These are phyloP conservation scores for Auanema sp. DNA, from an alignment of 2,888 invertebrate genomes.

Conservation along the genomic window DNA sequence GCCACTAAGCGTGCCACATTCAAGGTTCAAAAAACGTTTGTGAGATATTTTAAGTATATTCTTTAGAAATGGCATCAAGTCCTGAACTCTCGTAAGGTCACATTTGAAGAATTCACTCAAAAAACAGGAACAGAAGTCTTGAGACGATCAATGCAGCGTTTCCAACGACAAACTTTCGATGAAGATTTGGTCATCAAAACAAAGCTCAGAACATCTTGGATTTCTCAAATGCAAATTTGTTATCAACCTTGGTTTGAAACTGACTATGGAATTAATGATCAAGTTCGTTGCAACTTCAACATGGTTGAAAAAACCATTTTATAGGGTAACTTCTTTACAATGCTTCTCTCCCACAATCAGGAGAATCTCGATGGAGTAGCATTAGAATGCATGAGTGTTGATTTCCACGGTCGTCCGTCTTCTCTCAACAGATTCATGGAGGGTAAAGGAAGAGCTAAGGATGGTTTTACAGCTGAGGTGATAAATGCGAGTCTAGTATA, in stretches of 20 bases:
- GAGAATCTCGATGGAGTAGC: slow-evolving; percentile 54
- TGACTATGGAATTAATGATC: slow-evolving; percentile 52
- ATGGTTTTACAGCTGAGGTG: slow-evolving; percentile 60
- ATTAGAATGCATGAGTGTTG: slow-evolving; percentile 61
- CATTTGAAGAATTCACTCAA: slow-evolving; percentile 59
- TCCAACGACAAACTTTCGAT: slow-evolving; percentile 57
- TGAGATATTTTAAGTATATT: background rate
- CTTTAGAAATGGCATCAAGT: slow-evolving; percentile 55
- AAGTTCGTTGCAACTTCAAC: slow-evolving; percentile 25
- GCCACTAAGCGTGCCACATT: slow-evolving; percentile 53
- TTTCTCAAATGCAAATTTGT: slow-evolving; percentile 61
- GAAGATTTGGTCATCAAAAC: slow-evolving; percentile 58
- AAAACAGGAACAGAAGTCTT: slow-evolving; percentile 51
- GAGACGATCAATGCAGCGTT: slow-evolving; percentile 56
- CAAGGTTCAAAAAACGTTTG: slow-evolving; percentile 34
- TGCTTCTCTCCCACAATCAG: slow-evolving; percentile 57
- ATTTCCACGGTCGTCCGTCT: slow-evolving; percentile 60
- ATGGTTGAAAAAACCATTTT: slow-evolving; percentile 7
- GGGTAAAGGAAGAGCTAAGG: slow-evolving; percentile 56
- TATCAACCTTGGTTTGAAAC: slow-evolving; percentile 57
- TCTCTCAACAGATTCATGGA: slow-evolving; percentile 61
- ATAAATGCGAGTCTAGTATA: slow-evolving; percentile 22
- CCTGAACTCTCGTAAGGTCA: slow-evolving; percentile 46
- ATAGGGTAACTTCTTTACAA: slow-evolving; percentile 59
- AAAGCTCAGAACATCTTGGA: slow-evolving; percentile 54